phyloP scores from a whole-genome alignment of 2,797 vertebrate species.

The Alauda arvensis region DNA sequence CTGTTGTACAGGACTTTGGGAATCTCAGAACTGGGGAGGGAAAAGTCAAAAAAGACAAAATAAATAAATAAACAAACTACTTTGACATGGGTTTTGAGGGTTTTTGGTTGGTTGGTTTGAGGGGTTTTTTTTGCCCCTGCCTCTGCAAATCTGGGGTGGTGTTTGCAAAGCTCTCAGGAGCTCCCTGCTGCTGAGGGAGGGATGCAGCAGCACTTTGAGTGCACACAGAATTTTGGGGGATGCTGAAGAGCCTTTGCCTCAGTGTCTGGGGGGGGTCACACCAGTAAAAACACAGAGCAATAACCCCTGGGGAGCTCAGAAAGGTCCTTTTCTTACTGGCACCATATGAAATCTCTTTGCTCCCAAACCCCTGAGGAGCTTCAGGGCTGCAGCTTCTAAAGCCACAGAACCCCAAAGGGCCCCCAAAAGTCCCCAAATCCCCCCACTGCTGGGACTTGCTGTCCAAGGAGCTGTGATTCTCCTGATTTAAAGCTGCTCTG shows the following conservation, averaged over 20 bases:
- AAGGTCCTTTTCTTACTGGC: background rate
- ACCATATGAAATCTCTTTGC: background rate
- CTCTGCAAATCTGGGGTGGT: accelerated
- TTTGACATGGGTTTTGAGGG: background rate
- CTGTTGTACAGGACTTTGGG: slow-evolving; percentile 29
- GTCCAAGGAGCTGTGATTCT: background rate
- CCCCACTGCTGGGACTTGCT: background rate
- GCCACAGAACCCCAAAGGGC: background rate
- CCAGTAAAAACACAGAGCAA: accelerated
- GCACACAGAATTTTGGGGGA: accelerated
- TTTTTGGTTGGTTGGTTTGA: background rate
- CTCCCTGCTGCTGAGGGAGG: background rate
- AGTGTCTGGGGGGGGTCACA: accelerated
- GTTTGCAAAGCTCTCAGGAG: background rate
- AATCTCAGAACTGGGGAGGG: background rate
- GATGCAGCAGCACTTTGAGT: background rate
- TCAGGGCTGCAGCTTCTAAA: background rate
- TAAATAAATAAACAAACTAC: slow-evolving; percentile 12
- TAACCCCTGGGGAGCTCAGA: background rate
- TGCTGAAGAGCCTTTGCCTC: background rate
- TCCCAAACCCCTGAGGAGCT: background rate
- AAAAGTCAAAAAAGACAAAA: background rate
- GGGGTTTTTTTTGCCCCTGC: background rate
- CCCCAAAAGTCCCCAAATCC: background rate
- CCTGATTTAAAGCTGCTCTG: background rate